phyloP scores from a whole-genome alignment of 1,140 invertebrate genomes.

The Leptinotarsa lineolata region DNA sequence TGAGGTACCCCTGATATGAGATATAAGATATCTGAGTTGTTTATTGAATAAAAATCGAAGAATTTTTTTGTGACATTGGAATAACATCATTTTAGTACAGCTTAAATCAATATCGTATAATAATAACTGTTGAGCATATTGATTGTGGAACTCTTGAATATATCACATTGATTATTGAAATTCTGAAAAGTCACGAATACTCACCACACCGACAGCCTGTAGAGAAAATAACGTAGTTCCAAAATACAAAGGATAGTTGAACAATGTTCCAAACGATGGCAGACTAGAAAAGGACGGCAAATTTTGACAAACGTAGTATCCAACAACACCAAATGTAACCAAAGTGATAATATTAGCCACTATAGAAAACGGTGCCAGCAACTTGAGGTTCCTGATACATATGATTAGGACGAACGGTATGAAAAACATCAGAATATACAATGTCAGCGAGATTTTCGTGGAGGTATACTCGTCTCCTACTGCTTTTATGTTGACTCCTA shows the following conservation, averaged over 20 bases:
- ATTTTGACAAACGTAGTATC: constrained; percentile 71
- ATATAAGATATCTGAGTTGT: too few relatives aligned
- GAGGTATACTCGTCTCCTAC: constrained; percentile 60
- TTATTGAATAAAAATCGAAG: too few relatives aligned
- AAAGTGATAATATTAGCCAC: constrained; percentile 72
- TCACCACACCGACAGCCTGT: constrained; percentile 84
- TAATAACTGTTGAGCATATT: too few relatives aligned
- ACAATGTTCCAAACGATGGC: constrained; percentile 57
- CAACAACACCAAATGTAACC: constrained; percentile 67
- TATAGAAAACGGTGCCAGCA: constrained; percentile 74
- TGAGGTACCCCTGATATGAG: too few relatives aligned
- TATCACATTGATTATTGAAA: background rate
- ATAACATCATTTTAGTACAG: too few relatives aligned
- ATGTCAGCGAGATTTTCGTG: constrained; percentile 42
- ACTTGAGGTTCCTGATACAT: constrained; percentile 73
- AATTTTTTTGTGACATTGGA: too few relatives aligned
- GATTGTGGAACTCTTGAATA: background rate
- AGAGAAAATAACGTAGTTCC: constrained; percentile 86
- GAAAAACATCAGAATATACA: constrained; percentile 64
- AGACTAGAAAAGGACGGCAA: constrained; percentile 63
- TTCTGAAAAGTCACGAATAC: constrained; percentile 47
- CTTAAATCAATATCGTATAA: too few relatives aligned
- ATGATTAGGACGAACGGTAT: constrained; percentile 71
- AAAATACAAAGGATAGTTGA: constrained; percentile 75
- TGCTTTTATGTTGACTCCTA: constrained; percentile 72